These are phyloP conservation scores for Balanococcus diminutus DNA, from an alignment of 2,888 invertebrate genomes.

Conservation along the genomic window DNA sequence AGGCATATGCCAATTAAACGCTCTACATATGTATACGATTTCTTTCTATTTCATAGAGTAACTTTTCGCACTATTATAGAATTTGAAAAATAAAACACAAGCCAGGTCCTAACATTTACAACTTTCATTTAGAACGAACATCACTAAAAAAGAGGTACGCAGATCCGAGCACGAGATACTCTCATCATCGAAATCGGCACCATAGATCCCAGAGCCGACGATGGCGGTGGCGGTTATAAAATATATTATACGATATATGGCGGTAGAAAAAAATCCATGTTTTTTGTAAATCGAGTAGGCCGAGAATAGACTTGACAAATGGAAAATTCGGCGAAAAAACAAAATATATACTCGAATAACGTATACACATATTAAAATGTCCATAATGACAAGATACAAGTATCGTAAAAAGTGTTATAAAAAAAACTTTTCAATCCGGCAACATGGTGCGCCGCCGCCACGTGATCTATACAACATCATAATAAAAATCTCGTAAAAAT, in stretches of 20 bases:
- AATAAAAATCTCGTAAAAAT: slow-evolving; percentile 17
- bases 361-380: slow-evolving; percentile 14
- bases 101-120: slow-evolving; percentile 46
- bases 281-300: not conserved
- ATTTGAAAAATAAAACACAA: too few relatives aligned
- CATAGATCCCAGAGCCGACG: not conserved
- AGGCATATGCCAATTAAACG: too few relatives aligned
- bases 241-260: not conserved
- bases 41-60: too few relatives aligned
- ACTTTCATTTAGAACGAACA: not conserved
- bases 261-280: not conserved
- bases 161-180: not conserved
- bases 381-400: slow-evolving; percentile 6
- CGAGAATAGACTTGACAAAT: not conserved
- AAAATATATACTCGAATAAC: not conserved
- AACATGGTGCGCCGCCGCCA: not conserved
- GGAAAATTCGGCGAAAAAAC: not conserved
- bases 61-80: too few relatives aligned
- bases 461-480: not conserved
- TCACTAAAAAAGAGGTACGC: not conserved
- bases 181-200: not conserved
- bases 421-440: not conserved
- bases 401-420: slow-evolving; percentile 20
- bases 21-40: too few relatives aligned
- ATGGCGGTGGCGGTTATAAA: too few relatives aligned